phyloP scores from a whole-genome alignment of 2,797 vertebrate genomes.

The Cichlasoma orientale region DNA sequence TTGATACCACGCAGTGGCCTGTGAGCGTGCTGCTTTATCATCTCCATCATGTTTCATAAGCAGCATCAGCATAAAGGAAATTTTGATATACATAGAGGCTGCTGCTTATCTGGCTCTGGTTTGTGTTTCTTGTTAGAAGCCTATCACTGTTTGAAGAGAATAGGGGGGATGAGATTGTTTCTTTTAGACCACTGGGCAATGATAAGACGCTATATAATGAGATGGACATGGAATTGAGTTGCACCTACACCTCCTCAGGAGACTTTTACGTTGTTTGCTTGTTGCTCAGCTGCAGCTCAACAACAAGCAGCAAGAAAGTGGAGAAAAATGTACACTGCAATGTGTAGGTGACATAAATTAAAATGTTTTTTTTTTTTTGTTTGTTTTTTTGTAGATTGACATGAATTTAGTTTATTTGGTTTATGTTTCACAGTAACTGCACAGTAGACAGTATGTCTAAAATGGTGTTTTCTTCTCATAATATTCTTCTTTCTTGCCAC shows the following conservation, averaged over 20 bases:
- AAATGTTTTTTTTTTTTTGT: not conserved
- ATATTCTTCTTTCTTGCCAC: no score
- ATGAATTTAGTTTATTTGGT: not conserved
- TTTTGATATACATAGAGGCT: not conserved
- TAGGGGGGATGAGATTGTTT: not conserved
- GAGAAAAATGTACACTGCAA: not conserved
- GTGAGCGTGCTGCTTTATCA: not conserved
- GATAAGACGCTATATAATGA: not conserved
- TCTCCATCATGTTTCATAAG: slow-evolving; percentile 11
- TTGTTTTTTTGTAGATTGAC: not conserved
- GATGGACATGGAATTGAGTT: not conserved
- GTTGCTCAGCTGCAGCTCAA: not conserved
- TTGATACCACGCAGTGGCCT: not conserved
- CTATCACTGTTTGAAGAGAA: slow-evolving; percentile 1
- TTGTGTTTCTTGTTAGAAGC: not conserved
- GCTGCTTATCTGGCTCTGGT: slow-evolving; percentile 13
- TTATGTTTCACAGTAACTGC: not conserved
- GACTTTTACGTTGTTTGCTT: not conserved
- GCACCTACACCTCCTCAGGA: not conserved
- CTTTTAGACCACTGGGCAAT: not conserved
- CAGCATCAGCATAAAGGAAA: not conserved
- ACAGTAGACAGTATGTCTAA: not conserved
- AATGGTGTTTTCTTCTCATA: not conserved
- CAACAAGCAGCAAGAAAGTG: not conserved
- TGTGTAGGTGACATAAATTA: not conserved